Conservation (phyloP, 2,113 vertebrate species). For the Tragelaphus scriptus region DNA sequence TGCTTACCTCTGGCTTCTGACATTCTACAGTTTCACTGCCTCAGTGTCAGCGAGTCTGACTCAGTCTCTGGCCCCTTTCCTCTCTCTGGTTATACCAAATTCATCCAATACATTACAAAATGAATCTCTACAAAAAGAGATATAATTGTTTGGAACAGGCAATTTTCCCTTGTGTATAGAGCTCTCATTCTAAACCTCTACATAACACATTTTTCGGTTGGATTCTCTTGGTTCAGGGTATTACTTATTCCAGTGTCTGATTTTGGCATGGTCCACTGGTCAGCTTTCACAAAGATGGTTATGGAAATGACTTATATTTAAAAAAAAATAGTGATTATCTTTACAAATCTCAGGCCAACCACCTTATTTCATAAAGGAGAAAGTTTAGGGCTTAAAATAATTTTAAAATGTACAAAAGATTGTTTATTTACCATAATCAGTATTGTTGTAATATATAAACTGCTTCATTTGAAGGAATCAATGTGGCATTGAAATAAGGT, state of each 20-base stretch:
- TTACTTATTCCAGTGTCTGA: neutral
- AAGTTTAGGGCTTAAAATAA: neutral
- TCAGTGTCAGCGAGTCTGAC: neutral
- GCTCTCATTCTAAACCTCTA: neutral
- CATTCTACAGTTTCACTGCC: neutral
- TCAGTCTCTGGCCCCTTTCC: neutral
- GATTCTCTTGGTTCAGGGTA: neutral
- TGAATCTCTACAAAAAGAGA: neutral
- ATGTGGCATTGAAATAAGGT: neutral
- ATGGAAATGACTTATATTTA: neutral
- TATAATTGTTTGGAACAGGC: neutral
- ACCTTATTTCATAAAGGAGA: neutral
- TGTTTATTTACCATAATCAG: neutral
- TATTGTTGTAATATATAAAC: neutral
- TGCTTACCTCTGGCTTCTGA: neutral
- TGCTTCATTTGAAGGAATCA: neutral
- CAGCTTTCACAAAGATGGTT: neutral
- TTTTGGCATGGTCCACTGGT: neutral
- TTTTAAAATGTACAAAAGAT: neutral
- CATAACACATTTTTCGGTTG: neutral
- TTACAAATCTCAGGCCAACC: neutral
- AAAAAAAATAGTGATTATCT: neutral
- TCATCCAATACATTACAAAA: neutral
- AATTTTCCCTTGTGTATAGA: neutral
- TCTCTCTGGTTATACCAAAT: neutral